Evolutionary conservation across 2,797 vertebrate species (phyloP).

Genomic region (Ctenopoma multispine): DNA sequence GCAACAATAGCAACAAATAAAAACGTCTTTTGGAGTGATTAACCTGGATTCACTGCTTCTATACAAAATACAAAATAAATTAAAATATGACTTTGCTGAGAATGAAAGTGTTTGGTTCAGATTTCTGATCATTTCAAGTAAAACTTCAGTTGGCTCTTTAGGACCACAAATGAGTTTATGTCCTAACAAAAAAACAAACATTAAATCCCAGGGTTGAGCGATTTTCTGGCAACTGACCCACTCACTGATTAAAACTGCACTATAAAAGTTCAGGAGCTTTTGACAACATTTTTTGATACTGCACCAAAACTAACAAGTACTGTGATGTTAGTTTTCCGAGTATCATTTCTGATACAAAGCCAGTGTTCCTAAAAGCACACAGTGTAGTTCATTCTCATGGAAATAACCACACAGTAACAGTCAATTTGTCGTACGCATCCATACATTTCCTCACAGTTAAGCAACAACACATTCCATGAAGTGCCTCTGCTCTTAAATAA

Average conservation of each 20-base stretch:
- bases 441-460: not conserved
- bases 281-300: not conserved
- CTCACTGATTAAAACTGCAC: not conserved
- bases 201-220: not conserved
- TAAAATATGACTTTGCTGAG: not conserved
- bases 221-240: constrained; percentile 1
- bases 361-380: not conserved
- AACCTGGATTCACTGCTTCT: not conserved
- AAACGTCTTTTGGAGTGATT: not conserved
- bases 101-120: constrained; percentile 28
- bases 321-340: not conserved
- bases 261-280: not conserved
- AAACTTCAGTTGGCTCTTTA: not conserved
- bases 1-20: not conserved
- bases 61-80: not conserved
- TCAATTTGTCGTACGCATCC: not conserved
- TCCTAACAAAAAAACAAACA: not conserved
- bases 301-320: not conserved
- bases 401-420: constrained; percentile 23
- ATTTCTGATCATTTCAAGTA: constrained; percentile 17
- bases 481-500: not conserved
- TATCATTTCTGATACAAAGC: not conserved
- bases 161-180: not conserved
- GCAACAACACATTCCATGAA: constrained; percentile 16
- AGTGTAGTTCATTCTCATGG: not conserved